Evolutionary conservation across 2,113 vertebrate species (phyloP), one percentile per base, ranked within the genome.

Genomic region (Ptyas mucosa): DNA sequence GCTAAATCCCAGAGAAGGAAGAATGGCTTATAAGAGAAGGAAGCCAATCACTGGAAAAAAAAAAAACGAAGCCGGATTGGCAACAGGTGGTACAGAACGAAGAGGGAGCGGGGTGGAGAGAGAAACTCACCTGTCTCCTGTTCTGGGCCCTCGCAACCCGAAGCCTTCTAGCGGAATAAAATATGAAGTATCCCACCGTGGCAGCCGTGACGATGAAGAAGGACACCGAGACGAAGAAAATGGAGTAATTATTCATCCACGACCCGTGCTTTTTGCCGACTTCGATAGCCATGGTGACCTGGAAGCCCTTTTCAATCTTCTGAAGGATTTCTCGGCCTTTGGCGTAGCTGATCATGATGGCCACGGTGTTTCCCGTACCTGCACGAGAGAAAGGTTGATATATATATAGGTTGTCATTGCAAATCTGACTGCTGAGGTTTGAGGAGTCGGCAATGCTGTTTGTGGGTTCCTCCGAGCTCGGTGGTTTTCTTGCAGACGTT

Each of bases 151-250:
- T 97, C 61, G 98, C 96, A 0, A 97, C 91, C 89, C 98, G 97
- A 88, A 98, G 96, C 91, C 98, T 98, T 93, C 98, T 96, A 58
- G 98, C 98, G 43, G 98, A 98, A 94, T 98, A 98, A 94, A 98
- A 98, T 95, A 98, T 98, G 88, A 98, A 98, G 95, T 98, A 99
- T 43, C 98, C 98, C 61, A 98, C 97, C 0, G 98, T 98, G 93
- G 98, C 98, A 8, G 98, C 98, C 1, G 98, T 98, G 93, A 99
- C 98, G 46, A 99, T 97, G 61, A 99, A 98, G 96, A 98, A 98
- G 0, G 98, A 98, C 91, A 98, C 97, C 0, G 98, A 98, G 91
- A 98, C 98, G 53, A 99, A 98, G 96, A 99, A 98, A 95, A 98
- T 97, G 20, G 98, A 98, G 95, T 98, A 98, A 85, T 98, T 98